A percentile compares a stretch with the other conserved stretches of the same genome.
Conservation (phyloP, 1,140 invertebrate genomes). For the Drosophila insularis region DNA sequence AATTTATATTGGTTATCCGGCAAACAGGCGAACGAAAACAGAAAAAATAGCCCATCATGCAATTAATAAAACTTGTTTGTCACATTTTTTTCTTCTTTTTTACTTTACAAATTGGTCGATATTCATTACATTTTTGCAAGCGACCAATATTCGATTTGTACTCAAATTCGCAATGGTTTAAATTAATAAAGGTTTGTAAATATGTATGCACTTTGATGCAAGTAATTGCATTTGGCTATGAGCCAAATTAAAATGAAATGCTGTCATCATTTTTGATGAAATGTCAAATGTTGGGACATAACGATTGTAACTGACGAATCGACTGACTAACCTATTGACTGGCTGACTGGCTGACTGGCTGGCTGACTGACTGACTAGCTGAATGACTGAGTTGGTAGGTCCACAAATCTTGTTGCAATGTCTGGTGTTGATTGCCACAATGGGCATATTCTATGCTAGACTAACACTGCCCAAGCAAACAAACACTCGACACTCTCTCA, state of each 20-base stretch:
- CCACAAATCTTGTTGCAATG: conserved; percentile 73
- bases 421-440: conserved; percentile 76
- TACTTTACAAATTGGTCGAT: neutral
- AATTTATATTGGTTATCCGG: no score
- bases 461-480: conserved; percentile 25
- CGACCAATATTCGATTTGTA: neutral
- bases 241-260: conserved; percentile 57
- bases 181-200: conserved; percentile 2
- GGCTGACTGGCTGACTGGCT: conserved; percentile 22
- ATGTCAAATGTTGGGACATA: conserved; percentile 52
- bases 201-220: conserved; percentile 34
- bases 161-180: conserved; percentile 32
- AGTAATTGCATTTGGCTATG: conserved; percentile 40
- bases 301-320: neutral
- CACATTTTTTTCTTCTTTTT: conserved; percentile 13
- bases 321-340: conserved; percentile 34
- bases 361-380: conserved; percentile 48
- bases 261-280: conserved; percentile 62
- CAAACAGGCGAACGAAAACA: no score
- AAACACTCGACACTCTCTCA: conserved; percentile 28
- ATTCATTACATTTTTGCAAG: conserved; percentile 1
- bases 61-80: conserved; percentile 14
- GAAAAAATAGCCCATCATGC: neutral
- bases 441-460: conserved; percentile 49
- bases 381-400: conserved; percentile 40